These are phyloP conservation scores for Peribatodes rhomboidaria DNA, from an alignment of 2,888 invertebrate species.

Conservation along the genomic window DNA sequence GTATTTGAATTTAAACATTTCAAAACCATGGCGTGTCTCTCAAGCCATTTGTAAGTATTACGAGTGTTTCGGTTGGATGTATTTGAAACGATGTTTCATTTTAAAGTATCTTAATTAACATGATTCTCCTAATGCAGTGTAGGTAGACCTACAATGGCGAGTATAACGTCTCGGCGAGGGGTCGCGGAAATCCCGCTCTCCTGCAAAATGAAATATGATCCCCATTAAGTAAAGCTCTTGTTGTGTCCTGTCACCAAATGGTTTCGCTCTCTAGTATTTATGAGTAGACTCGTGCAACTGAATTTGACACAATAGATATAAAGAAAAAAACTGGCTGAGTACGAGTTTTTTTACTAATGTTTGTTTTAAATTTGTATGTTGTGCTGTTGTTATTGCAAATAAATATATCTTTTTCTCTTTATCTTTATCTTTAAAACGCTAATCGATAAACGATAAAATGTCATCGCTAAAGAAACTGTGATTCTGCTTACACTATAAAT, in stretches of 20 bases:
- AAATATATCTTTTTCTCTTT: too few relatives aligned
- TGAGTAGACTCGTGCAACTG: constrained; percentile 54
- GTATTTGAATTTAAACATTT: background rate
- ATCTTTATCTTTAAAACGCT: too few relatives aligned
- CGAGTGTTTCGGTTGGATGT: background rate
- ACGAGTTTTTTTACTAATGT: too few relatives aligned
- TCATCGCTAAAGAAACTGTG: too few relatives aligned
- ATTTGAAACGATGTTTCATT: constrained; percentile 11
- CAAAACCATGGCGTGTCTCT: background rate
- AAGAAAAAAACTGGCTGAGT: background rate
- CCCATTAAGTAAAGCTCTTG: constrained; percentile 78
- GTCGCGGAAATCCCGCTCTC: constrained; percentile 71
- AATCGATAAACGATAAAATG: too few relatives aligned
- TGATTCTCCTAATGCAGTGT: constrained; percentile 66
- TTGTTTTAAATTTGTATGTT: too few relatives aligned
- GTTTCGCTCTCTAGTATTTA: constrained; percentile 65
- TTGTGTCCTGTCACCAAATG: constrained; percentile 70
- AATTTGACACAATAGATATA: constrained; percentile 53
- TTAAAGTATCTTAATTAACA: constrained; percentile 62
- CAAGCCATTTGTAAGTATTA: background rate
- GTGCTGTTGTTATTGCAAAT: too few relatives aligned
- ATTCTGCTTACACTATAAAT: too few relatives aligned
- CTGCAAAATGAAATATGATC: constrained; percentile 77
- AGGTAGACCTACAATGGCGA: constrained; percentile 60
- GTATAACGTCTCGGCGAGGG: constrained; percentile 61